These are phyloP conservation scores for Eustalomyia histrio DNA, from an alignment of 2,888 invertebrate genomes.

Conservation along the genomic window DNA sequence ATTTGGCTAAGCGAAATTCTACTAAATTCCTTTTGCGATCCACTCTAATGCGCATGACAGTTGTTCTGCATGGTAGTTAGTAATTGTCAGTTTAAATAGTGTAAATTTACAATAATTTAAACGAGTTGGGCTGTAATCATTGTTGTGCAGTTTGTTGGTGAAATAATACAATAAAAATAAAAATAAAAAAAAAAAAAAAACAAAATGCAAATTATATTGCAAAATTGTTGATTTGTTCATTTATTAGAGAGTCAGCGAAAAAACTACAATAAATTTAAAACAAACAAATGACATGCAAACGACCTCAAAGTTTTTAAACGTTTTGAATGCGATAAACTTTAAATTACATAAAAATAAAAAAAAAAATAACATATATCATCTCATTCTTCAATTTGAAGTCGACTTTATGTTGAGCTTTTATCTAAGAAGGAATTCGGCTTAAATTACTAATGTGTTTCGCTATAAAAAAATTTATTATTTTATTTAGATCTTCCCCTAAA, in stretches of 20 bases:
- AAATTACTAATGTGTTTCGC: too few relatives aligned
- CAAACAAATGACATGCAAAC: slow-evolving; percentile 24
- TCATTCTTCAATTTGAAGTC: too few relatives aligned
- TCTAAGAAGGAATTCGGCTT: too few relatives aligned
- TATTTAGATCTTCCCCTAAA: too few relatives aligned
- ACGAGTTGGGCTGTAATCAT: slow-evolving; percentile 34
- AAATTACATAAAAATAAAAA: not conserved
- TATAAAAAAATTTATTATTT: too few relatives aligned
- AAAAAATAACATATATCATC: too few relatives aligned
- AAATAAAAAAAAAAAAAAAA: slow-evolving; percentile 26
- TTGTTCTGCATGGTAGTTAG: not conserved
- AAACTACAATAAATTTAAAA: slow-evolving; percentile 19
- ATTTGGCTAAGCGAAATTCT: too few relatives aligned
- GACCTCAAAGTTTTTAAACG: not conserved
- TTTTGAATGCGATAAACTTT: not conserved
- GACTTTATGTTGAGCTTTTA: too few relatives aligned
- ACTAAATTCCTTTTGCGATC: too few relatives aligned
- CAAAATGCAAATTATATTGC: slow-evolving; percentile 41
- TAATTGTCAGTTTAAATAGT: slow-evolving; percentile 33
- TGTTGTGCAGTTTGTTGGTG: slow-evolving; percentile 61
- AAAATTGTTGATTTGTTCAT: slow-evolving; percentile 60
- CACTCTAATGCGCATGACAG: too few relatives aligned
- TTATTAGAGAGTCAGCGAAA: slow-evolving; percentile 36
- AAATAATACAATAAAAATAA: slow-evolving; percentile 47
- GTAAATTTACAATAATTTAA: slow-evolving; percentile 42